phyloP scores from a whole-genome alignment of 2,113 vertebrate genomes.

The Xyliphius kryptos region DNA sequence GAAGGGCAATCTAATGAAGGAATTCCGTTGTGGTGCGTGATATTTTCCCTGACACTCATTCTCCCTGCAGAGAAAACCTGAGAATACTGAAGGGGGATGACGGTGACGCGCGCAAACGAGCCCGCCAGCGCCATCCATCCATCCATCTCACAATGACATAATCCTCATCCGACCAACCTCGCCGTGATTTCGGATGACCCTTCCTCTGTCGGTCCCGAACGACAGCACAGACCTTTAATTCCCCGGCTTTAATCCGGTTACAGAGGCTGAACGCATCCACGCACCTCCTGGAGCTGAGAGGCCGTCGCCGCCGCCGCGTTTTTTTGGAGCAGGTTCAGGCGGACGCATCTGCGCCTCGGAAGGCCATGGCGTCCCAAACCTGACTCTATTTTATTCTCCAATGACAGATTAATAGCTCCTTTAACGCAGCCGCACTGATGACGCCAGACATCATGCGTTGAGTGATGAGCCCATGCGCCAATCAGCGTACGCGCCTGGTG shows the following conservation, averaged over 20 bases:
- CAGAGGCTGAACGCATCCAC: neutral
- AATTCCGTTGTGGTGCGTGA: neutral
- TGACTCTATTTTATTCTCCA: conserved; percentile 45
- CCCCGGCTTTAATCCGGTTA: conserved; percentile 6
- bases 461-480: conserved; percentile 49
- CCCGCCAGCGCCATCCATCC: too few relatives aligned
- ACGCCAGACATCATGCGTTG: conserved; percentile 21
- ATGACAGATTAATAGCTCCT: conserved; percentile 58
- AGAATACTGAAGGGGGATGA: too few relatives aligned
- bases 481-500: conserved; percentile 19
- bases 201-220: neutral
- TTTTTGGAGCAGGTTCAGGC: neutral
- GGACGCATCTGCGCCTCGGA: conserved; percentile 35
- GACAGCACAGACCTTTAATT: conserved; percentile 11
- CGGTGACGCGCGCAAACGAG: too few relatives aligned
- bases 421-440: conserved; percentile 40
- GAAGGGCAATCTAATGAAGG: conserved; percentile 18
- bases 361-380: conserved; percentile 44
- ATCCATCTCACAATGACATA: neutral
- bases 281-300: neutral
- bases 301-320: neutral
- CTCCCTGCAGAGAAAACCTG: neutral
- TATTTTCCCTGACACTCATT: neutral
- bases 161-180: conserved; percentile 2
- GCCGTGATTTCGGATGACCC: conserved; percentile 24